Conservation (phyloP, 2,888 invertebrate species). For the Aplocera efformata region DNA sequence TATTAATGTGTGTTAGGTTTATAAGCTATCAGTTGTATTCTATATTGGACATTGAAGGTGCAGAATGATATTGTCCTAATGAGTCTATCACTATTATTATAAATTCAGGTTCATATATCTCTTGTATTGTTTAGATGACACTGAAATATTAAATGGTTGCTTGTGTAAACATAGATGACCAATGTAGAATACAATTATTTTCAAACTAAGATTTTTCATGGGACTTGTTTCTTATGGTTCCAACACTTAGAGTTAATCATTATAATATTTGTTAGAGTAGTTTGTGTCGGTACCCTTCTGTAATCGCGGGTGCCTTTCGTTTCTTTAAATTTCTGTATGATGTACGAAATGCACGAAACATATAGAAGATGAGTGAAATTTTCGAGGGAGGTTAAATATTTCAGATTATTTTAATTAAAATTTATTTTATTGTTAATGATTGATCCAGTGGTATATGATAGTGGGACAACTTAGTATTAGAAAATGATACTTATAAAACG, state of each 20-base stretch:
- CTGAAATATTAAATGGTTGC: background rate
- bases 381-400: conserved; percentile 55
- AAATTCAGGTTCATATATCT: too few relatives aligned
- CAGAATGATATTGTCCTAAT: too few relatives aligned
- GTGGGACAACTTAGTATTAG: conserved; percentile 75
- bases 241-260: conserved; percentile 72
- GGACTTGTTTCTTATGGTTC: conserved; percentile 50
- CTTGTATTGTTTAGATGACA: too few relatives aligned
- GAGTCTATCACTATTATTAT: too few relatives aligned
- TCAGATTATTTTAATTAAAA: conserved; percentile 70
- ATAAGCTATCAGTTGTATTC: conserved; percentile 42
- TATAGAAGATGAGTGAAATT: conserved; percentile 87
- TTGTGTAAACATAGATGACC: conserved; percentile 25
- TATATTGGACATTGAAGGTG: conserved; percentile 41
- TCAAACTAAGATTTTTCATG: conserved; percentile 50
- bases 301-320: conserved; percentile 79
- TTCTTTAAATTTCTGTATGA: conserved; percentile 85
- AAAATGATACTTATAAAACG: conserved; percentile 58
- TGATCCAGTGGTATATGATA: conserved; percentile 61
- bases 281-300: conserved; percentile 75
- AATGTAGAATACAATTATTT: conserved; percentile 48
- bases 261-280: conserved; percentile 80
- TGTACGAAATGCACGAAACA: conserved; percentile 94
- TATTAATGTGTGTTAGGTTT: conserved; percentile 59
- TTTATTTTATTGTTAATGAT: conserved; percentile 71